Evolutionary conservation across 2,797 vertebrate species (phyloP).

Genomic region (Echiichthys vipera): DNA sequence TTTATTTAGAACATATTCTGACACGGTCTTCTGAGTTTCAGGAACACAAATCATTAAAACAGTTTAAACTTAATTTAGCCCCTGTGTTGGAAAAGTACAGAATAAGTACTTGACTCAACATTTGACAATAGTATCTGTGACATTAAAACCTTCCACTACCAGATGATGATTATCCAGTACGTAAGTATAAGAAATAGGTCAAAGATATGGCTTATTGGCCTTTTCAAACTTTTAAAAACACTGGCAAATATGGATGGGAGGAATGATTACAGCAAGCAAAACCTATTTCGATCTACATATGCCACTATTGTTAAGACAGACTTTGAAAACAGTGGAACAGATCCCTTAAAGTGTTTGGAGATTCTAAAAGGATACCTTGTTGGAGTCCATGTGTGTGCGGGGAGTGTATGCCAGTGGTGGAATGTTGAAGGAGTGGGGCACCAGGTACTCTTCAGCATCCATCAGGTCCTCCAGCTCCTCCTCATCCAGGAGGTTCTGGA

Average conservation of each 20-base stretch:
- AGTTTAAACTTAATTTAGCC: background rate
- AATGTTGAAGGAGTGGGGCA: slow-evolving; percentile 93
- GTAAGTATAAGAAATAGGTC: background rate
- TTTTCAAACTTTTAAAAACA: no score
- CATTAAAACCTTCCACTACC: background rate
- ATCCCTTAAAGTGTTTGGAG: background rate
- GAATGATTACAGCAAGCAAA: background rate
- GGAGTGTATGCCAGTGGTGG: slow-evolving; percentile 95
- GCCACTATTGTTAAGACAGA: background rate
- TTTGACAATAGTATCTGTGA: background rate
- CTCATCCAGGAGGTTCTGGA: slow-evolving; percentile 97
- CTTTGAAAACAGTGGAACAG: background rate
- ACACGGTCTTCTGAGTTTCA: background rate
- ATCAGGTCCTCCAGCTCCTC: slow-evolving; percentile 97
- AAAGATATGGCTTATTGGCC: background rate
- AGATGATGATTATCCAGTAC: background rate
- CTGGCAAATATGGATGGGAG: no score
- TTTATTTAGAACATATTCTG: background rate
- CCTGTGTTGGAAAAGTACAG: background rate
- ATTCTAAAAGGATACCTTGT: slow-evolving; percentile 85
- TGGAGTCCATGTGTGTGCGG: slow-evolving; percentile 92
- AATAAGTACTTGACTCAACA: background rate
- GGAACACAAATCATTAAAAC: slow-evolving; percentile 1
- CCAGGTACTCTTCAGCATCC: slow-evolving; percentile 98
- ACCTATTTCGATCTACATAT: background rate